A percentile compares a stretch with the other conserved stretches of the same genome.
Conservation (phyloP, 2,888 invertebrate species). For the Amphipoea oculea region DNA sequence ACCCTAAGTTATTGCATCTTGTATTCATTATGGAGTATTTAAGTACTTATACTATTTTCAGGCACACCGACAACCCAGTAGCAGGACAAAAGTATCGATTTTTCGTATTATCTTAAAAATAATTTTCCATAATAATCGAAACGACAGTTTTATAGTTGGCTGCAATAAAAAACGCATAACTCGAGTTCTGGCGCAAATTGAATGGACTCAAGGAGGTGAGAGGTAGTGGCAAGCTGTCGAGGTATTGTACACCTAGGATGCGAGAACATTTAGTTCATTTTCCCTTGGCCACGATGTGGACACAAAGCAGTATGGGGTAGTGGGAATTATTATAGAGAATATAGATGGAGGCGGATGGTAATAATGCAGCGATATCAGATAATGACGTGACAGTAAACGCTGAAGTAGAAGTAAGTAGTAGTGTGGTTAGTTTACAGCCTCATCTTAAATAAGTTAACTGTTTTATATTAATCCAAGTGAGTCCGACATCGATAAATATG, state of each 20-base stretch:
- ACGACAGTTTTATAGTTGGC: slow-evolving; percentile 83
- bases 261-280: slow-evolving; percentile 65
- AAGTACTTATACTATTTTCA: neutral
- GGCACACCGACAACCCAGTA: neutral
- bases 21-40: neutral
- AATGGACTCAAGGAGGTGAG: slow-evolving; percentile 79
- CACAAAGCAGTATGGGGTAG: slow-evolving; percentile 80
- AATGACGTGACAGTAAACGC: slow-evolving; percentile 55
- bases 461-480: slow-evolving; percentile 52
- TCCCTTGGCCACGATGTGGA: slow-evolving; percentile 58
- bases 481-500: slow-evolving; percentile 45
- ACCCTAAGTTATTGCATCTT: slow-evolving; percentile 4
- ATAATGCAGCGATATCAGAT: slow-evolving; percentile 62
- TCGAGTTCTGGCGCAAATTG: slow-evolving; percentile 84
- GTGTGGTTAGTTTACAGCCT: slow-evolving; percentile 35
- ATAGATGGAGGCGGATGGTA: slow-evolving; percentile 45
- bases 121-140: slow-evolving; percentile 80
- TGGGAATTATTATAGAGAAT: slow-evolving; percentile 64
- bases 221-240: slow-evolving; percentile 61
- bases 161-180: slow-evolving; percentile 89
- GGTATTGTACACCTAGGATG: slow-evolving; percentile 65
- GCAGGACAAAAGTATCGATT: slow-evolving; percentile 47
- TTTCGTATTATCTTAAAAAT: slow-evolving; percentile 66
- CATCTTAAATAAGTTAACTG: slow-evolving; percentile 52
- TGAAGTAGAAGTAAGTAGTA: slow-evolving; percentile 30